phyloP scores from a whole-genome alignment of 2,888 invertebrate genomes.

The Ophonus ardosiacus region DNA sequence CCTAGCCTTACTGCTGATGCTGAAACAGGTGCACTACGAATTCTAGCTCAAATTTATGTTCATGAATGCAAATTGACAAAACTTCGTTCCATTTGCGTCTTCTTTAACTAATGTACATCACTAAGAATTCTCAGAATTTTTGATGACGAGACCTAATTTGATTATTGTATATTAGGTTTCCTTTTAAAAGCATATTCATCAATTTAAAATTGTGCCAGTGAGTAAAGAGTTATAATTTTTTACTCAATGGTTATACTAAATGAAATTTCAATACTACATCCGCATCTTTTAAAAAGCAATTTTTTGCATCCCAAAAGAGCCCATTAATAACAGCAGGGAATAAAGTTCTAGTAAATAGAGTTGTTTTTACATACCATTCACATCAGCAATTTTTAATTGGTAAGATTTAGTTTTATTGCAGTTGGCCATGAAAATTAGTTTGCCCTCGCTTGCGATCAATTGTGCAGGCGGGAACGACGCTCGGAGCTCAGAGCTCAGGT shows the following conservation, averaged over 20 bases:
- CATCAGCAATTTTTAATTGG: constrained; percentile 19
- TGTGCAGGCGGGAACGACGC: not conserved
- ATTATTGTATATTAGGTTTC: not conserved
- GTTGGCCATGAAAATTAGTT: constrained; percentile 29
- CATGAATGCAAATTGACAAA: constrained; percentile 25
- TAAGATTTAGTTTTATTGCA: constrained; percentile 34
- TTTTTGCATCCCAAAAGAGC: not conserved
- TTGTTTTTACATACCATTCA: constrained; percentile 8
- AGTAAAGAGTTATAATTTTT: too few species aligned
- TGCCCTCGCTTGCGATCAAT: not conserved
- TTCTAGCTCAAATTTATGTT: constrained; percentile 10
- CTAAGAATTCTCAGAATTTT: not conserved
- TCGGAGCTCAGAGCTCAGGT: constrained; percentile 7
- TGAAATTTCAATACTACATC: not conserved
- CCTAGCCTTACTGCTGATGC: too few species aligned
- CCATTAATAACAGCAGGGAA: not conserved
- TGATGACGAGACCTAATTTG: not conserved
- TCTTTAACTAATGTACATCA: not conserved
- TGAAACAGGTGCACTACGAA: not conserved
- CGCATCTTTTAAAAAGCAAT: not conserved
- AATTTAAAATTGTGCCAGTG: too few species aligned
- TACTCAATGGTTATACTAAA: too few species aligned
- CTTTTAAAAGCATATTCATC: not conserved
- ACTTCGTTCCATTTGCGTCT: constrained; percentile 23
- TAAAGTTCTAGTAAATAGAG: not conserved